A percentile compares a stretch with the other conserved stretches of the same genome.
These are phyloP conservation scores for Hydrotaea diabolus DNA, from an alignment of 2,888 invertebrate species.

Conservation along the genomic window DNA sequence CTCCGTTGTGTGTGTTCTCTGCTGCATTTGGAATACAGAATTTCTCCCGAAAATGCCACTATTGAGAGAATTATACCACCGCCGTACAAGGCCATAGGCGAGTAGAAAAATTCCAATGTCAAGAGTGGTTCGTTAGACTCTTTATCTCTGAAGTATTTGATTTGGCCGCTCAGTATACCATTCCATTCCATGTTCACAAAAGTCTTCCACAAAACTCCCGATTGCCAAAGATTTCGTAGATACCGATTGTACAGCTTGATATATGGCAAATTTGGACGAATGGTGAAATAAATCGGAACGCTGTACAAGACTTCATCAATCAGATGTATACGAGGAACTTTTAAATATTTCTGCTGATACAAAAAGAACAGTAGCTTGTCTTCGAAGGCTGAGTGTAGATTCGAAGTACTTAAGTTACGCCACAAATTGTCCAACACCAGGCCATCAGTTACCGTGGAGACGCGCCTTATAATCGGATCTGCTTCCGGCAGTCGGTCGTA, in stretches of 20 bases:
- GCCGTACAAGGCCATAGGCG: conserved; percentile 47
- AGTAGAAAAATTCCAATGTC: conserved; percentile 57
- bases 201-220: conserved; percentile 33
- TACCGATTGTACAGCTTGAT: conserved; percentile 51
- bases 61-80: conserved; percentile 17
- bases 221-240: conserved; percentile 2
- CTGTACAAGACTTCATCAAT: conserved; percentile 15
- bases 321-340: conserved; percentile 22
- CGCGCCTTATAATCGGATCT: not conserved
- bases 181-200: not conserved
- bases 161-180: conserved; percentile 35
- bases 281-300: conserved; percentile 29
- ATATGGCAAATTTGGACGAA: conserved; percentile 52
- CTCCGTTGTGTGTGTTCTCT: too few species aligned
- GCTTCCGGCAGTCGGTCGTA: not conserved
- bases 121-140: conserved; percentile 30
- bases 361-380: conserved; percentile 27
- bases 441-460: not conserved
- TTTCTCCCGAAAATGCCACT: conserved; percentile 38
- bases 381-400: not conserved
- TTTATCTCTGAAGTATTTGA: conserved; percentile 6
- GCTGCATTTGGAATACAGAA: conserved; percentile 18
- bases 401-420: conserved; percentile 28
- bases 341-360: conserved; percentile 43
- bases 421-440: conserved; percentile 22